Evolutionary conservation across 2,888 invertebrate species (phyloP), one percentile per base, ranked within the genome.

Genomic region (Leptura quadrifasciata): DNA sequence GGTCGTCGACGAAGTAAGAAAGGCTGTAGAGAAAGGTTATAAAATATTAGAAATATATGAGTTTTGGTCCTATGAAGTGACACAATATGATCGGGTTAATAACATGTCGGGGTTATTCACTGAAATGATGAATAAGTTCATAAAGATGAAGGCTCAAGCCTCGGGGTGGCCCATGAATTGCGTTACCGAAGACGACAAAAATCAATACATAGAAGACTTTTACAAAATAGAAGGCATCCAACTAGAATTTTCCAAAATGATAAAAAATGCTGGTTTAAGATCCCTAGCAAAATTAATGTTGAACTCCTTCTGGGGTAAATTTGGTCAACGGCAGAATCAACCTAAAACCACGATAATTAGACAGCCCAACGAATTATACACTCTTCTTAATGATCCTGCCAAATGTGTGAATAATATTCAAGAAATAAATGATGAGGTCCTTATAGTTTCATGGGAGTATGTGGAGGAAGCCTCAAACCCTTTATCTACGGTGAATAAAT

Each of bases 1-100:
- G 73, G 74, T 6, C 6, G 8, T 6, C 8, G 27, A 6, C 8
- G 88, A 88, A 78, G 63, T 89, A 0, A 27, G 80, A 57, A 84
- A 82, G 74, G 88, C 88, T 9, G 21, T 86, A 0, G 73, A 77
- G 79, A 74, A 58, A 35, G 87, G 86, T 0, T 89, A 88, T 70
- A 72, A 76, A 63, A 79, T 88, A 17, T 4, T 85, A 0, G 78
- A 86, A 6, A 64, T 63, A 17, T 68, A 60, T 58, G 78, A 78
- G 18, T 20, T 78, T 1, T 76, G 74, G 74, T 54, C 4, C 1
- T 76, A 74, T 55, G 18, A 72, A 8, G 54, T 68, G 10, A 12
- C 57, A 15, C 74, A 87, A 67, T 88, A 86, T 39, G 76, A 85
- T 5, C 47, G 47, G n/a, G 69, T 12, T 2, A 76, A 17, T 27